Percentiles rank a stretch among this genome's conserved stretches.
These are phyloP conservation scores for Lutjanus campechanus DNA, from an alignment of 2,797 vertebrate genomes.

Conservation along the genomic window DNA sequence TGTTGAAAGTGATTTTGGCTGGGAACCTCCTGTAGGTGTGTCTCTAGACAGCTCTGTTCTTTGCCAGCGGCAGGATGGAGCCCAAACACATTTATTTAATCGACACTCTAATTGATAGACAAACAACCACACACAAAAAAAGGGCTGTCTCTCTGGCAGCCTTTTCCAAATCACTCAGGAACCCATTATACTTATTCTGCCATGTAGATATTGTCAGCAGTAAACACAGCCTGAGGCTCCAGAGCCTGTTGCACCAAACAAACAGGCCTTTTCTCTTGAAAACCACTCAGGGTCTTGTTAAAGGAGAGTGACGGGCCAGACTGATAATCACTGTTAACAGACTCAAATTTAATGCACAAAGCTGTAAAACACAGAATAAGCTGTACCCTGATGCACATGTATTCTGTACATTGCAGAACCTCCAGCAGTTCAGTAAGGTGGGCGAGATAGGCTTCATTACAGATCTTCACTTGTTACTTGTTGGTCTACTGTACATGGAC, in stretches of 20 bases:
- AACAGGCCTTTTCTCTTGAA: slow-evolving; percentile 21
- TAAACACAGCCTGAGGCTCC: slow-evolving; percentile 53
- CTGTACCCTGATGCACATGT: neutral
- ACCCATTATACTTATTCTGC: slow-evolving; percentile 54
- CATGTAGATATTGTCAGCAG: slow-evolving; percentile 59
- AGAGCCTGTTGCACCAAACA: slow-evolving; percentile 45
- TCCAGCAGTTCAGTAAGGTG: too few species aligned
- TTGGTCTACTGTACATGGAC: too few species aligned
- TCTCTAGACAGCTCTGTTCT: slow-evolving; percentile 49
- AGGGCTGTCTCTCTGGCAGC: slow-evolving; percentile 33
- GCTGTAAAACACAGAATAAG: neutral
- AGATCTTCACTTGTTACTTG: too few species aligned
- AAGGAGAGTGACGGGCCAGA: slow-evolving; percentile 22
- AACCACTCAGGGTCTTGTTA: slow-evolving; percentile 49
- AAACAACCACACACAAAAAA: slow-evolving; percentile 42
- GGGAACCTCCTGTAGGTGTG: slow-evolving; percentile 46
- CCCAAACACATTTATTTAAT: slow-evolving; percentile 61
- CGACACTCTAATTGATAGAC: slow-evolving; percentile 60
- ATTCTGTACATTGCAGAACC: too few species aligned
- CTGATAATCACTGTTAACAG: slow-evolving; percentile 29
- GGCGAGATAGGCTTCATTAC: too few species aligned
- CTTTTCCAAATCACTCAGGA: slow-evolving; percentile 62
- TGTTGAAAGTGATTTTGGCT: slow-evolving; percentile 56
- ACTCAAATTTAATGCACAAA: slow-evolving; percentile 2
- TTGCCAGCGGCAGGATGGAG: slow-evolving; percentile 52